Conservation (phyloP, 2,113 vertebrate species). For the Hippopotamus amphibius region DNA sequence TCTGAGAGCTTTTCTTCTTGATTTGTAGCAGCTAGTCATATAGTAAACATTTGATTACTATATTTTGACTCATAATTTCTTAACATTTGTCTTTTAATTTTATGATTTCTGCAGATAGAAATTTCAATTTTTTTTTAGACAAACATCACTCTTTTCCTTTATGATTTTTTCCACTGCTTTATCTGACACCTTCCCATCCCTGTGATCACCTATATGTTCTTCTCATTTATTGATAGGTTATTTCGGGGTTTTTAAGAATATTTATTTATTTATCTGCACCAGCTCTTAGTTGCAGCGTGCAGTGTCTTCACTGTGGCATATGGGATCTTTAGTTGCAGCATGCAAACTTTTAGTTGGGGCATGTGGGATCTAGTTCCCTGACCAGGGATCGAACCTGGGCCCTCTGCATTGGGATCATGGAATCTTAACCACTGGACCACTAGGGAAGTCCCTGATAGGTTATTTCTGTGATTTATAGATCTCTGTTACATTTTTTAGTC, state of each 20-base stretch:
- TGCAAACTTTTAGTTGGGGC: no score
- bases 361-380: no score
- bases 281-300: no score
- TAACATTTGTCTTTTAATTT: neutral
- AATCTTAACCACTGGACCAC: no score
- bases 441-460: no score
- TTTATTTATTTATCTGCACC: no score
- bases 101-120: neutral
- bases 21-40: neutral
- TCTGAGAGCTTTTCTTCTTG: neutral
- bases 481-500: neutral
- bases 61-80: neutral
- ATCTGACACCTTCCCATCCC: neutral
- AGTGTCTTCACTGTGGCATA: no score
- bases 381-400: no score
- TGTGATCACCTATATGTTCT: neutral
- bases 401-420: no score
- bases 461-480: neutral
- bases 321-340: no score
- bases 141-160: slow-evolving; percentile 9
- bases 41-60: neutral
- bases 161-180: neutral
- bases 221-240: neutral
- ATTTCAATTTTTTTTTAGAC: slow-evolving; percentile 8
- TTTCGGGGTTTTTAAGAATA: neutral